phyloP scores from a whole-genome alignment of 2,797 vertebrate genomes.

The Hozukius guyotensis region DNA sequence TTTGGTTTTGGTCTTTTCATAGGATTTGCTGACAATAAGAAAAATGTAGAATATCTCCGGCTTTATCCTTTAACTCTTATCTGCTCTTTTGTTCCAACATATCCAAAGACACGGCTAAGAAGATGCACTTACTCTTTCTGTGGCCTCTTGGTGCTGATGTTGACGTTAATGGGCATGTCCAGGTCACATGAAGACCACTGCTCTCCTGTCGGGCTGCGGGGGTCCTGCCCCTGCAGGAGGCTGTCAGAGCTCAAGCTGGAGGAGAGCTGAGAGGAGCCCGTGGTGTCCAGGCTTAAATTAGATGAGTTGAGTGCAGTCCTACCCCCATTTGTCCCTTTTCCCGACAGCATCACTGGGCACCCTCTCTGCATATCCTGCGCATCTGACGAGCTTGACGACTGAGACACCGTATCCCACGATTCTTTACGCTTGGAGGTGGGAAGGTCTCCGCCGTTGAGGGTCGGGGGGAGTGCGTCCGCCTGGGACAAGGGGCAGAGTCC shows the following conservation, averaged over 20 bases:
- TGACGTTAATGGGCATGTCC: constrained; percentile 61
- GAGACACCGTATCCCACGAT: constrained; percentile 89
- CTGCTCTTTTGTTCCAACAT: neutral
- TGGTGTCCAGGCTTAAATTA: constrained; percentile 91
- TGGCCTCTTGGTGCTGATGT: constrained; percentile 68
- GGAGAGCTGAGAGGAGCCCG: constrained; percentile 91
- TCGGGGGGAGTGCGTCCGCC: constrained; percentile 74
- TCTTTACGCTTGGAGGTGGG: constrained; percentile 77
- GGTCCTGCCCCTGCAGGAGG: constrained; percentile 79
- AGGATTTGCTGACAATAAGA: neutral
- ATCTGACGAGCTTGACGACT: constrained; percentile 88
- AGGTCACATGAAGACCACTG: constrained; percentile 82
- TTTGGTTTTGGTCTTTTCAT: neutral
- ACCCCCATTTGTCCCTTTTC: constrained; percentile 40
- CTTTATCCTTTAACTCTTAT: neutral
- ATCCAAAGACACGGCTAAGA: neutral
- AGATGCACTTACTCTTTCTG: constrained; percentile 86
- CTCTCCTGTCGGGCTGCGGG: constrained; percentile 82
- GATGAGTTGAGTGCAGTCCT: constrained; percentile 83
- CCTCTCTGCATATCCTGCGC: constrained; percentile 77
- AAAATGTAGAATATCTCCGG: neutral
- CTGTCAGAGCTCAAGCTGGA: constrained; percentile 93
- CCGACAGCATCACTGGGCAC: constrained; percentile 23
- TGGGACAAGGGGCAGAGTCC: constrained; percentile 87
- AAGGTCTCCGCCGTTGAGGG: constrained; percentile 40